A percentile compares a stretch with the other conserved stretches of the same genome.
Evolutionary conservation across 2,113 vertebrate genomes (phyloP).

Genomic region (Clupea harengus): DNA sequence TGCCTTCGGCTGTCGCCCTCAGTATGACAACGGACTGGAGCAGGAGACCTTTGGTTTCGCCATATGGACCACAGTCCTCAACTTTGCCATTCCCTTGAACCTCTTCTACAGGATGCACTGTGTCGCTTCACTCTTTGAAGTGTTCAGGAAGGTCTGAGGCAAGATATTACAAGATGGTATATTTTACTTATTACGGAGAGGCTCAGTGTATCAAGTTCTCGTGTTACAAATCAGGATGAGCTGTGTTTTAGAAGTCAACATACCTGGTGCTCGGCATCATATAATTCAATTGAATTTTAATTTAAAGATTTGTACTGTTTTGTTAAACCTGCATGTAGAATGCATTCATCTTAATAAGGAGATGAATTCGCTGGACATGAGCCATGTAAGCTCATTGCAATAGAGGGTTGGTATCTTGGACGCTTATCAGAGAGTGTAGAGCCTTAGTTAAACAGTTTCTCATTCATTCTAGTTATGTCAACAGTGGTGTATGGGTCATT

Average conservation of each 20-base stretch:
- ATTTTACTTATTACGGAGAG: background rate
- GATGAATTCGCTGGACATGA: background rate
- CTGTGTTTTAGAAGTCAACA: background rate
- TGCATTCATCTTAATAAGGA: background rate
- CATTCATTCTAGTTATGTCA: background rate
- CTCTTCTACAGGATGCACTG: slow-evolving; percentile 98
- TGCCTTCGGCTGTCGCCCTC: slow-evolving; percentile 92
- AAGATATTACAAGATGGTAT: background rate
- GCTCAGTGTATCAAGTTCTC: background rate
- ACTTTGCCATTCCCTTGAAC: slow-evolving; percentile 91
- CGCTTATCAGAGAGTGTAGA: background rate
- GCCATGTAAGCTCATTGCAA: background rate
- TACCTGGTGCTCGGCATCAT: background rate
- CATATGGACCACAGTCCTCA: slow-evolving; percentile 93
- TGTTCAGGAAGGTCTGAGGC: slow-evolving; percentile 84
- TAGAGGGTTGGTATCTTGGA: background rate
- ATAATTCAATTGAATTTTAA: background rate
- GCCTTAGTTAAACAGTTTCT: background rate
- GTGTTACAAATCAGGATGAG: background rate
- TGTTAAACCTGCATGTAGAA: background rate
- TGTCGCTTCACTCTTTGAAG: slow-evolving; percentile 91
- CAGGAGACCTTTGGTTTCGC: slow-evolving; percentile 89
- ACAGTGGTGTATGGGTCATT: background rate
- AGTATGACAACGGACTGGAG: slow-evolving; percentile 93
- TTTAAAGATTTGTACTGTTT: background rate